These are phyloP conservation scores for Lepus townsendii DNA, from an alignment of 2,797 vertebrate genomes.

Conservation along the genomic window DNA sequence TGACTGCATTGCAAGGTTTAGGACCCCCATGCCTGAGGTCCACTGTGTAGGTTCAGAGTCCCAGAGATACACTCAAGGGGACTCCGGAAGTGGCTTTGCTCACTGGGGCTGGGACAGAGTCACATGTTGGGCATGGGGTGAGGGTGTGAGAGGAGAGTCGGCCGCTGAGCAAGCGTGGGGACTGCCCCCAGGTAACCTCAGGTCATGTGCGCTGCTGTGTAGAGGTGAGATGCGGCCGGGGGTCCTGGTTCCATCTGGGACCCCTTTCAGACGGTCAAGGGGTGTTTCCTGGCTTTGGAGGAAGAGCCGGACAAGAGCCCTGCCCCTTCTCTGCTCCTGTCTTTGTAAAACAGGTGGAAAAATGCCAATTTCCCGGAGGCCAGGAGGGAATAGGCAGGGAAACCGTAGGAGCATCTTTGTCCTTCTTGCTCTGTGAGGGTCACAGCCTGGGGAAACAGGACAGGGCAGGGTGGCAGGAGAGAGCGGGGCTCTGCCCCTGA, in stretches of 20 bases:
- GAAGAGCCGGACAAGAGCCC: not conserved
- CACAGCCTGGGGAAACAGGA: not conserved
- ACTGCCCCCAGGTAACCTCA: not conserved
- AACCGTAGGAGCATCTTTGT: not conserved
- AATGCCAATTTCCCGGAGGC: not conserved
- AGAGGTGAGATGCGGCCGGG: not conserved
- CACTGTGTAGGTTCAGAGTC: not conserved
- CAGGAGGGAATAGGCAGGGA: not conserved
- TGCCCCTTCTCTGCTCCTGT: not conserved
- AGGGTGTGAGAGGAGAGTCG: not conserved
- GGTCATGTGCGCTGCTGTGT: not conserved
- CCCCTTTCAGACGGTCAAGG: not conserved
- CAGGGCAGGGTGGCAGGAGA: not conserved
- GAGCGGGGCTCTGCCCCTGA: not conserved
- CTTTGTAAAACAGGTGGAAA: not conserved
- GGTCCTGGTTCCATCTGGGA: not conserved
- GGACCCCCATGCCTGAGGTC: not conserved
- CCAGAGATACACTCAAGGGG: not conserved
- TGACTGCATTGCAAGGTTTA: not conserved
- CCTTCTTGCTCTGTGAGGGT: not conserved
- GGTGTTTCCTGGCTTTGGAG: not conserved
- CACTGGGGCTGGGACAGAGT: not conserved
- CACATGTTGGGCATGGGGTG: rapidly evolving
- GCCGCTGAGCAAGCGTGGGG: not conserved
- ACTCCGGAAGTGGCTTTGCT: not conserved